Evolutionary conservation across 2,888 invertebrate species (phyloP), one percentile per base, ranked within the genome.

Genomic region (Idaea aversata): DNA sequence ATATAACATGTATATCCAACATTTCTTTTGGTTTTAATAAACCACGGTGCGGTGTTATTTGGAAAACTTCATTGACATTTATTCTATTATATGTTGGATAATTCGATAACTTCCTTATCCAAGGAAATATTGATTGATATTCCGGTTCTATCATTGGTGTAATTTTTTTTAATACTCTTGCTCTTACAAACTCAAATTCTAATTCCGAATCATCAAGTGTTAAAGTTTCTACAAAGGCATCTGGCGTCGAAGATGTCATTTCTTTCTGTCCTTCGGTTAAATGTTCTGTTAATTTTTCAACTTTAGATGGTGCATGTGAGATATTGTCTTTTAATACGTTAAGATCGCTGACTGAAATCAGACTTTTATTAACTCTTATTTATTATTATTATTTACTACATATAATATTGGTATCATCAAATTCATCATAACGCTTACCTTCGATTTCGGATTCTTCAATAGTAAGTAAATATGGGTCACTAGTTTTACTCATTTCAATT

Each of bases 11-110:
- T 61, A 94, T 74, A 65, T 88, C 81, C 76, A 93, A 92, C 64
- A 84, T 78, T 81, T 94, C 94, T 73, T 85, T 90, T 4, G 94
- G 93, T 69, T 91, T 90, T 38, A 95, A 82, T 67, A 86, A 74
- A 7, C 94, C 94, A 67, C 89, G 83, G 68, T 88, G 87, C 3
- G 94, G 94, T 36, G 87, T 81, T 15, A 94, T 75, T 70, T 90
- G 86, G 6, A 94, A 75, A 38, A 92, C 71, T 64, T 91, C 85
- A 72, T 91, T 90, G 16, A 93, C 78, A 15, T 75, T 71, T 5
- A 75, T 76, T 67, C 72, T 77, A 13, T 74, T 69, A 15, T 67
- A 62, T 70, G 84, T 80, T 16, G 61, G 36, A 7, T 73, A 70
- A 67, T 79, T 85, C 3, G 76, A 70, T 72, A 93, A 85, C 72